A percentile compares a stretch with the other conserved stretches of the same genome.
Evolutionary conservation across 2,888 invertebrate genomes (phyloP).

Genomic region (Ennomos quercinarius): DNA sequence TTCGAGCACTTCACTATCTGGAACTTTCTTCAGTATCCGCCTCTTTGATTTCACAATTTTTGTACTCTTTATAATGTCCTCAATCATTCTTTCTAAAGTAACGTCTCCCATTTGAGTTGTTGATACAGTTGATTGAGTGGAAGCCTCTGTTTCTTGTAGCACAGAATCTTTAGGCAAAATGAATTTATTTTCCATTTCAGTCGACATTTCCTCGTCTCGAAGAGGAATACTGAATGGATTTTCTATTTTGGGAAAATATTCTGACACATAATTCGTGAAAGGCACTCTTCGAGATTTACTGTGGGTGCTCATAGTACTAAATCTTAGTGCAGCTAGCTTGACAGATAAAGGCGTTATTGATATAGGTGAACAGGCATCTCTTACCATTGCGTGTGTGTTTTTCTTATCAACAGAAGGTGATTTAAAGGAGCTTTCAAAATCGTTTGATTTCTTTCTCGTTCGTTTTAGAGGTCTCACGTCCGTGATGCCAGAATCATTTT

Average conservation of each 20-base stretch:
- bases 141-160: constrained; percentile 60
- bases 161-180: constrained; percentile 71
- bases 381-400: constrained; percentile 70
- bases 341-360: constrained; percentile 86
- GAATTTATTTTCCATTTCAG: constrained; percentile 82
- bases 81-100: constrained; percentile 86
- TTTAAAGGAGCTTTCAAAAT: constrained; percentile 78
- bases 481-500: constrained; percentile 62
- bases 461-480: constrained; percentile 74
- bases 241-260: constrained; percentile 82
- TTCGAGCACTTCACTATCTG: constrained; percentile 48
- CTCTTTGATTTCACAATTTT: constrained; percentile 77
- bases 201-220: constrained; percentile 76
- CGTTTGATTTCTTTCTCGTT: constrained; percentile 77
- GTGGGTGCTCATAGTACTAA: constrained; percentile 81
- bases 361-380: constrained; percentile 78
- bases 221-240: constrained; percentile 69
- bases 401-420: constrained; percentile 77
- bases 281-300: constrained; percentile 63
- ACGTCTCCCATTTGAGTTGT: constrained; percentile 83
- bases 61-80: constrained; percentile 86
- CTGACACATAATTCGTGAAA: constrained; percentile 74
- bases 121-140: constrained; percentile 68
- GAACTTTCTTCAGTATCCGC: constrained; percentile 63
- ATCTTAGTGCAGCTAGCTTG: constrained; percentile 85